phyloP scores from a whole-genome alignment of 1,140 invertebrate species.

The Nymphalis io region DNA sequence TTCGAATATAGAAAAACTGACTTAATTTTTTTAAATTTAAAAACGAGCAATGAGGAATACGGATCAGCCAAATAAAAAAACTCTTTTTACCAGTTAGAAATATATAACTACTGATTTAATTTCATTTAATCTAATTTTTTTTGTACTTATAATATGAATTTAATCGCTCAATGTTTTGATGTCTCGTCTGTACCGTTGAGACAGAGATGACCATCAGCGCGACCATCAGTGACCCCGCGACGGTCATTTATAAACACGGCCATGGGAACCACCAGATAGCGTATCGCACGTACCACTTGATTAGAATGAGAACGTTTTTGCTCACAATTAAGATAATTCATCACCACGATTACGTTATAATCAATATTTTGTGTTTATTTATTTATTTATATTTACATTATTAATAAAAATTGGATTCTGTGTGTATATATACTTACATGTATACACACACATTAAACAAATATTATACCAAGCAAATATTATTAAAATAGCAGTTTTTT shows the following conservation, averaged over 20 bases:
- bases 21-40: too few relatives aligned
- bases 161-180: background rate
- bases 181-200: constrained; percentile 43
- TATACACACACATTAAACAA: too few relatives aligned
- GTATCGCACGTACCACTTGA: constrained; percentile 69
- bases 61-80: too few relatives aligned
- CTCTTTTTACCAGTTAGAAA: too few relatives aligned
- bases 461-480: too few relatives aligned
- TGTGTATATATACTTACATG: too few relatives aligned
- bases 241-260: constrained; percentile 72
- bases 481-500: too few relatives aligned
- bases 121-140: too few relatives aligned
- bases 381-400: too few relatives aligned
- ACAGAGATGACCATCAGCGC: constrained; percentile 64
- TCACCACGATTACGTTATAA: constrained; percentile 22
- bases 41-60: too few relatives aligned
- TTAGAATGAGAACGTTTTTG: constrained; percentile 64
- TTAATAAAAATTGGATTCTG: too few relatives aligned
- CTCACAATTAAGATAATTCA: constrained; percentile 57
- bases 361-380: constrained; percentile 20
- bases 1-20: background rate
- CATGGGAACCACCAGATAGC: constrained; percentile 71
- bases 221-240: constrained; percentile 62
- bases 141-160: constrained; percentile 1
- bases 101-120: too few relatives aligned